A percentile compares a stretch with the other conserved stretches of the same genome.
These are phyloP conservation scores for Macropodus opercularis DNA, from an alignment of 2,797 vertebrate genomes.

Conservation along the genomic window DNA sequence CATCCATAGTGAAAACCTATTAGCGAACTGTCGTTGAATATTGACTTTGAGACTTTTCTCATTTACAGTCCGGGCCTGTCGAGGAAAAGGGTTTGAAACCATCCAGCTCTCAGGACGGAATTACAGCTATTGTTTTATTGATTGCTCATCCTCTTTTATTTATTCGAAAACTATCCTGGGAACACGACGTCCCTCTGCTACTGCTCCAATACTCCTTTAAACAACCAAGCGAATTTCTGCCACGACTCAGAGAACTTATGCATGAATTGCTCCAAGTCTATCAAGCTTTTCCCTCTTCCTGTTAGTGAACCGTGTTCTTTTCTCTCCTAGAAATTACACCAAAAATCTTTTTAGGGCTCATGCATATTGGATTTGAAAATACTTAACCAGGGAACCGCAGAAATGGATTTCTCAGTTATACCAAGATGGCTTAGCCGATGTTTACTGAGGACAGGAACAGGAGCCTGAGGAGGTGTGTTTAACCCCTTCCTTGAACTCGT, in stretches of 20 bases:
- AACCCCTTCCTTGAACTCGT: slow-evolving; percentile 29
- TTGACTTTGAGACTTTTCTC: slow-evolving; percentile 72
- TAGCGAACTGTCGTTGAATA: slow-evolving; percentile 52
- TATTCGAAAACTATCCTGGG: slow-evolving; percentile 55
- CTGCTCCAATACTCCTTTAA: slow-evolving; percentile 38
- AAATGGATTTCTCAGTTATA: slow-evolving; percentile 55
- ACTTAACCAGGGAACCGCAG: slow-evolving; percentile 34
- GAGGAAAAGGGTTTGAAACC: slow-evolving; percentile 52
- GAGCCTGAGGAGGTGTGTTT: slow-evolving; percentile 35
- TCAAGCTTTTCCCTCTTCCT: slow-evolving; percentile 28
- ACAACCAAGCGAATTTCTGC: slow-evolving; percentile 53
- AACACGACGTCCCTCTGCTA: slow-evolving; percentile 47
- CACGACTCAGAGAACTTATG: slow-evolving; percentile 39
- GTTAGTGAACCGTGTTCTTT: slow-evolving; percentile 13
- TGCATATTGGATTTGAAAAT: slow-evolving; percentile 67
- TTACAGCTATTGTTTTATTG: slow-evolving; percentile 75
- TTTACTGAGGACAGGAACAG: slow-evolving; percentile 42
- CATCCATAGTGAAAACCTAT: slow-evolving; percentile 55
- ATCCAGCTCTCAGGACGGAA: slow-evolving; percentile 47
- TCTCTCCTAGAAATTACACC: slow-evolving; percentile 36
- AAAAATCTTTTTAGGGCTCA: slow-evolving; percentile 59
- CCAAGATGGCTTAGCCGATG: slow-evolving; percentile 47
- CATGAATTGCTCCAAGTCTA: slow-evolving; percentile 45
- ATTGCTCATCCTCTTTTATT: slow-evolving; percentile 64
- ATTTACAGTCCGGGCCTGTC: slow-evolving; percentile 59